phyloP scores from a whole-genome alignment of 2,888 invertebrate species.

The Cataglyphis cursor region DNA sequence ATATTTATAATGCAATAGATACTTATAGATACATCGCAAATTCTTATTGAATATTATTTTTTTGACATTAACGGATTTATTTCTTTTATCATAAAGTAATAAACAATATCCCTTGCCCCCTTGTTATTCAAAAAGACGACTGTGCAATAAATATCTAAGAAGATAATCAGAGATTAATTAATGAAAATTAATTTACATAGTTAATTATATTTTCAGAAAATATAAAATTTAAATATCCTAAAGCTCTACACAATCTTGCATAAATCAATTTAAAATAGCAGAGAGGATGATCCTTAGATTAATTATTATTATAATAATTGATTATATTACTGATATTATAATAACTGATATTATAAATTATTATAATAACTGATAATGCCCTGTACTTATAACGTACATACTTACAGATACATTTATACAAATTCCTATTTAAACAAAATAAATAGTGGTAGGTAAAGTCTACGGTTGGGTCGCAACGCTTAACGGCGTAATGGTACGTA shows the following conservation, averaged over 20 bases:
- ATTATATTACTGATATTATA: not conserved
- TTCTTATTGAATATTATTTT: slow-evolving; percentile 1
- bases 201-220: not conserved
- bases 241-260: too few relatives aligned
- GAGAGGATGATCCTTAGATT: not conserved
- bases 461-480: not conserved
- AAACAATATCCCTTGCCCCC: slow-evolving; percentile 20
- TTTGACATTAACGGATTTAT: slow-evolving; percentile 40
- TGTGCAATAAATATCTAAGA: slow-evolving; percentile 33
- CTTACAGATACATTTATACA: not conserved
- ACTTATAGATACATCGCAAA: not conserved
- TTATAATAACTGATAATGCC: not conserved
- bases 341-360: slow-evolving; percentile 18
- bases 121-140: slow-evolving; percentile 37
- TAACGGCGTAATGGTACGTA: slow-evolving; percentile 21
- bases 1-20: not conserved
- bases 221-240: not conserved
- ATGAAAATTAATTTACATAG: slow-evolving; percentile 20
- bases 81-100: slow-evolving; percentile 31
- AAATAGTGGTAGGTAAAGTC: not conserved
- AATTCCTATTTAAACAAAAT: slow-evolving; percentile 9
- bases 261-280: not conserved
- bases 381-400: not conserved
- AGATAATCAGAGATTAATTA: slow-evolving; percentile 33
- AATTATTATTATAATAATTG: slow-evolving; percentile 16